Conservation (phyloP, 1,140 invertebrate species). For the Aplysia californica region DNA sequence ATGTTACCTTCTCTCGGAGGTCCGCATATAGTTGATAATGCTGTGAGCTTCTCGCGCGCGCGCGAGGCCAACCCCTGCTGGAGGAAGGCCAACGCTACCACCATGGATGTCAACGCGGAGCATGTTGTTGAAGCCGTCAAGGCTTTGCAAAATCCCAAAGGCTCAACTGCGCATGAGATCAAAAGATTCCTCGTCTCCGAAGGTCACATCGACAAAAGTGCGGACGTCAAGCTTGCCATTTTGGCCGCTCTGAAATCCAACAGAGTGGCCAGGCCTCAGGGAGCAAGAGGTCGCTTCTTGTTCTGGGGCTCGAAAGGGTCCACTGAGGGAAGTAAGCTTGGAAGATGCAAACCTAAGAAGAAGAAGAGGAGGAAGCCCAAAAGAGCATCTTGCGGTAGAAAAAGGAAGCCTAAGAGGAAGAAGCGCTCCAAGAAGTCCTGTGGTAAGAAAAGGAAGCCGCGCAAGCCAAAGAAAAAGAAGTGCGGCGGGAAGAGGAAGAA, state of each 20-base stretch:
- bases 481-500: background rate
- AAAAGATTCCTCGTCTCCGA: background rate
- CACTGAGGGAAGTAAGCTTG: background rate
- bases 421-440: background rate
- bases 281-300: background rate
- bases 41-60: no score
- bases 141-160: background rate
- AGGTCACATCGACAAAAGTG: background rate
- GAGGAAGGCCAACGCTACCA: no score
- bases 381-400: background rate
- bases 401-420: background rate
- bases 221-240: background rate
- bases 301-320: background rate
- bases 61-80: no score
- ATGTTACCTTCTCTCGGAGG: no score
- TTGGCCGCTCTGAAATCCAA: background rate
- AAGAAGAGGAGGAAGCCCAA: background rate
- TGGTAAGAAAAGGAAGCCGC: background rate
- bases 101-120: no score
- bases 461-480: background rate
- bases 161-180: background rate
- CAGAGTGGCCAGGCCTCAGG: background rate
- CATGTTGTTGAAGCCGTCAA: background rate
- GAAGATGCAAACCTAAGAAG: background rate
- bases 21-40: no score